Conservation (phyloP, 2,797 vertebrate species). For the Synaphobranchus kaupii region DNA sequence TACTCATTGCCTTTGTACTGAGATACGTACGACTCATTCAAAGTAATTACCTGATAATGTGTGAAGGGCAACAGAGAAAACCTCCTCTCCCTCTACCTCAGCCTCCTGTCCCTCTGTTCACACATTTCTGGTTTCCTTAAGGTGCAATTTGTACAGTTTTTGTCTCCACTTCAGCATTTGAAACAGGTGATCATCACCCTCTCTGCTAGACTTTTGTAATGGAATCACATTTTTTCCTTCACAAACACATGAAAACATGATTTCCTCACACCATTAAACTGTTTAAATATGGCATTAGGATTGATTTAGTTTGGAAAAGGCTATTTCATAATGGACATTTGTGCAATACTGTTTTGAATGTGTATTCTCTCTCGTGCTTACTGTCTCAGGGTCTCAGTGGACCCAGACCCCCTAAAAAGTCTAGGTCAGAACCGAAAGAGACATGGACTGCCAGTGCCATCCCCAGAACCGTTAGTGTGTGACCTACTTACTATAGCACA, state of each 20-base stretch:
- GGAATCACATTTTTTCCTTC: neutral
- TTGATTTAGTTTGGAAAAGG: neutral
- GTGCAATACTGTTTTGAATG: neutral
- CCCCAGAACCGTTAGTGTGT: neutral
- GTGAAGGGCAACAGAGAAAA: neutral
- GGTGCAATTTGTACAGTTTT: neutral
- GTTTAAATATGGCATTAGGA: neutral
- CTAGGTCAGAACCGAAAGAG: too few relatives aligned
- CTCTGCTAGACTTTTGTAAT: neutral
- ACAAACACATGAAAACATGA: neutral
- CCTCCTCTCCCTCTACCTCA: too few relatives aligned
- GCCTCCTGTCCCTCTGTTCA: neutral
- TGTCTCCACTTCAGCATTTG: neutral
- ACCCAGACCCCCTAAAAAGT: too few relatives aligned
- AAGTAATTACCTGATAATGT: neutral
- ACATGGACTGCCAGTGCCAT: too few relatives aligned
- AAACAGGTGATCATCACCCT: neutral
- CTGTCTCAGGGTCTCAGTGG: too few relatives aligned
- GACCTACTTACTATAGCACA: too few relatives aligned
- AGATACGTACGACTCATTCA: conserved; percentile 38
- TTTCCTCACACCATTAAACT: neutral
- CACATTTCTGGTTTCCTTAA: neutral
- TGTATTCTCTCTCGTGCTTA: too few relatives aligned
- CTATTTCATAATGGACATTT: neutral
- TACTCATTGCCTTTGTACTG: conserved; percentile 15